Conservation (phyloP, 2,888 invertebrate species). For the Apamea crenata region DNA sequence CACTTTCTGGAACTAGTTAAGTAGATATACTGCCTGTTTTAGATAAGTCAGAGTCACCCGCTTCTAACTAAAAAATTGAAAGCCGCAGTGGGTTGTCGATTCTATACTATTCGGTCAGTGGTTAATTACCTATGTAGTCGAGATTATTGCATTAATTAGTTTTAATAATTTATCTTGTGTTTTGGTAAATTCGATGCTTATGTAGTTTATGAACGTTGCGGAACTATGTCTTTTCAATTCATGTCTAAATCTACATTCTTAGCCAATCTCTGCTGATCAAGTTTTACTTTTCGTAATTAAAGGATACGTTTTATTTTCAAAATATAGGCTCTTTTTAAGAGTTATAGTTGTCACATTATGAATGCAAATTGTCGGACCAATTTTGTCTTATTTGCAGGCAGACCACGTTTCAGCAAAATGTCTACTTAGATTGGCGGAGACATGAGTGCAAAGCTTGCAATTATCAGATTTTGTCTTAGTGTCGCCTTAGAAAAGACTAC, state of each 20-base stretch:
- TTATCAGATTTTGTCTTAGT: conserved; percentile 30
- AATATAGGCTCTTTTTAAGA: conserved; percentile 12
- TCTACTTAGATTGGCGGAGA: conserved; percentile 34
- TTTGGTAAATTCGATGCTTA: neutral
- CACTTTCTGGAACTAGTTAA: neutral
- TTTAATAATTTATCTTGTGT: neutral
- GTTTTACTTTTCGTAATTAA: conserved; percentile 14
- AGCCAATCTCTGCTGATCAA: neutral
- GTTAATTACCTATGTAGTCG: neutral
- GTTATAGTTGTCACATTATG: conserved; percentile 47
- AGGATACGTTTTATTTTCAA: conserved; percentile 23
- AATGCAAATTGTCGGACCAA: conserved; percentile 54
- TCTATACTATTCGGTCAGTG: neutral
- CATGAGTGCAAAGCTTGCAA: conserved; percentile 31
- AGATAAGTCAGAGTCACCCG: accelerated
- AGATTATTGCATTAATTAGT: neutral
- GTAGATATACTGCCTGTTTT: neutral
- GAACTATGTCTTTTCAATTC: neutral
- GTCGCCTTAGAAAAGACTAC: neutral
- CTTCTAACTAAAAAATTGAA: accelerated
- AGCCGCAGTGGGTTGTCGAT: neutral
- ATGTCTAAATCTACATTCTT: neutral
- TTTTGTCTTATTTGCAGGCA: conserved; percentile 57
- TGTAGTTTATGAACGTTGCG: neutral
- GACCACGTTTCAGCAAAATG: conserved; percentile 57